Evolutionary conservation across 2,113 vertebrate genomes (phyloP).

Genomic region (Podarcis cretensis): DNA sequence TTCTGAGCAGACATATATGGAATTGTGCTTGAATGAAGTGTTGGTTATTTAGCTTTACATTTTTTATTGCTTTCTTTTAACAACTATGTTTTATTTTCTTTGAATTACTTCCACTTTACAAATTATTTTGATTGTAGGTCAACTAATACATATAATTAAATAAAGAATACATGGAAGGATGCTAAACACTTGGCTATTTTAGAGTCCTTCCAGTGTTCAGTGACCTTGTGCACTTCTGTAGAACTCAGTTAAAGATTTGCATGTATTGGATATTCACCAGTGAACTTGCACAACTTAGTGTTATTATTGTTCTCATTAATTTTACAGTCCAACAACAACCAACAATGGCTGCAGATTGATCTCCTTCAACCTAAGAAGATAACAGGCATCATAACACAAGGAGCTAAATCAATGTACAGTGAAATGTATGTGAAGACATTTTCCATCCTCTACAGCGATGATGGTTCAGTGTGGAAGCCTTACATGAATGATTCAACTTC

Average conservation of each 20-base stretch:
- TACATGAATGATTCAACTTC: slow-evolving; percentile 78
- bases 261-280: not conserved
- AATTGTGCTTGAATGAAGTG: not conserved
- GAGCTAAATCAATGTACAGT: slow-evolving; percentile 79
- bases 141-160: not conserved
- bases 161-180: not conserved
- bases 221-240: not conserved
- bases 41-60: not conserved
- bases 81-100: not conserved
- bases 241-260: not conserved
- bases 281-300: not conserved
- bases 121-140: not conserved
- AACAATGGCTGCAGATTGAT: slow-evolving; percentile 93
- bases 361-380: slow-evolving; percentile 88
- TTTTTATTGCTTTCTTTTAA: not conserved
- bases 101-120: not conserved
- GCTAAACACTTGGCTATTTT: not conserved
- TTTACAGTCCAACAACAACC: slow-evolving; percentile 80
- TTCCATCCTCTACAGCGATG: slow-evolving; percentile 80
- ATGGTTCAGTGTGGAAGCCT: slow-evolving; percentile 83
- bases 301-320: not conserved
- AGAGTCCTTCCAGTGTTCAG: not conserved
- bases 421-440: slow-evolving; percentile 88
- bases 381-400: slow-evolving; percentile 90
- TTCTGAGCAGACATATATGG: not conserved